Base-by-base conservation (phyloP, 2,888 invertebrate genomes). In the Gryllus longicercus region DNA sequence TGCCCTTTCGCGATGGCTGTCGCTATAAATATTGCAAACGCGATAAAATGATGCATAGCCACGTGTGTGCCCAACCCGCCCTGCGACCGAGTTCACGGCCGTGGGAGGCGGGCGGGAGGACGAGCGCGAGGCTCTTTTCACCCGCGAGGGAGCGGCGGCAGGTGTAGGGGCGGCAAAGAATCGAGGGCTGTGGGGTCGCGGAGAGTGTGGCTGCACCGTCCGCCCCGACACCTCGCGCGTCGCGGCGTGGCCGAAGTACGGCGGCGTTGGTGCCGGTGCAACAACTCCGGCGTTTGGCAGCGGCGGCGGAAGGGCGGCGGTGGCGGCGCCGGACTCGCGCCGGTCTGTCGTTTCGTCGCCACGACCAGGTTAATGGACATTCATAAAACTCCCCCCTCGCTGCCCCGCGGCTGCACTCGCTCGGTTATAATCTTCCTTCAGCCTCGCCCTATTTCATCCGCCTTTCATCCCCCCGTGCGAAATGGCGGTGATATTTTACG, bases 21-120 rank as follows among this genome's bases (percentile, higher is more conserved):
- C 63, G 63, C 63, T 63, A 63, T 63, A 63, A 63, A 63, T 63
- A 63, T 63, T 63, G 63, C 63, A 63, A 63, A 63, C 63, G n/a
- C 63, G 63, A 63, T 63, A 63, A 63, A 63, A 63, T 63, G 63
- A 63, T 63, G 63, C 63, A 63, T 63, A 63, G 63, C 63, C n/a
- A n/a, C n/a, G 63, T 18, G 63, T 63, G 63, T n/a, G 63, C 63
- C 3, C 63, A n/a, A n/a, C n/a, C n/a, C 63, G 63, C 63, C n/a
- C 38, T 14, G 63, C 63, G 63, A 63, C 63, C 63, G 63, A 63
- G 63, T 63, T 63, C 63, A 18, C 63, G n/a, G 16, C n/a, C 63
- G 63, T 63, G 63, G 38, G n/a, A 8, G 63, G 14, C 18, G 63
- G 63, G 63, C 16, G 63, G 5, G n/a, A n/a, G 63, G 63, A n/a